Evolutionary conservation across 2,888 invertebrate species (phyloP).

Genomic region (Microplitis manilae): DNA sequence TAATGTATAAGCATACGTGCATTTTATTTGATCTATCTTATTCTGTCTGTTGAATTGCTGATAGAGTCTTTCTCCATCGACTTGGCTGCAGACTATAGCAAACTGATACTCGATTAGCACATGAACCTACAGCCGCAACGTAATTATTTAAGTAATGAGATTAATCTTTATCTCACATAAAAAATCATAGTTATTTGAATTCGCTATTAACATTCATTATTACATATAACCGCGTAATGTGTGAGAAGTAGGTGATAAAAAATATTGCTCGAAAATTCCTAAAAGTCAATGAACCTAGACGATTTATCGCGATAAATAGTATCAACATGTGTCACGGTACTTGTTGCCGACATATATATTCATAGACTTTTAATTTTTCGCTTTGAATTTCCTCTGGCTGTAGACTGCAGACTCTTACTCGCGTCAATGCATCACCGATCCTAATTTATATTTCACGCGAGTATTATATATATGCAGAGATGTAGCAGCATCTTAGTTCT

Average conservation of each 20-base stretch:
- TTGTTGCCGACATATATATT: not conserved
- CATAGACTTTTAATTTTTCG: not conserved
- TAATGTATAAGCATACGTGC: not conserved
- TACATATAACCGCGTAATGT: not conserved
- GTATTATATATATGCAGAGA: slow-evolving; percentile 12
- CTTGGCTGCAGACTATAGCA: not conserved
- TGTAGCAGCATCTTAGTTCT: slow-evolving; percentile 7
- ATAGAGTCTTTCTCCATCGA: not conserved
- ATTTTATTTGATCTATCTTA: slow-evolving; percentile 1
- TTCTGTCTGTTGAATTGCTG: slow-evolving; percentile 25
- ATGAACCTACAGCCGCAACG: not conserved
- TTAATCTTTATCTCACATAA: not conserved
- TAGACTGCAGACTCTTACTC: slow-evolving; percentile 7
- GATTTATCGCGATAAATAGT: not conserved
- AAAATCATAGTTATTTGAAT: not conserved
- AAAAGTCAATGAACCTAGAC: not conserved
- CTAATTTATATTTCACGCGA: slow-evolving; percentile 53
- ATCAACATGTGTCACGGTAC: not conserved
- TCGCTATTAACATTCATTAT: not conserved
- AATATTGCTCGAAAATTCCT: not conserved
- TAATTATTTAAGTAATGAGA: slow-evolving; percentile 1
- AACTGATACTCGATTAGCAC: slow-evolving; percentile 13
- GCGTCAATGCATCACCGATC: slow-evolving; percentile 34
- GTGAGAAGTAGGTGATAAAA: slow-evolving; percentile 1
- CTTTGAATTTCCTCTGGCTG: not conserved